Conservation (phyloP, 2,113 vertebrate genomes). For the Pleuronectes platessa region DNA sequence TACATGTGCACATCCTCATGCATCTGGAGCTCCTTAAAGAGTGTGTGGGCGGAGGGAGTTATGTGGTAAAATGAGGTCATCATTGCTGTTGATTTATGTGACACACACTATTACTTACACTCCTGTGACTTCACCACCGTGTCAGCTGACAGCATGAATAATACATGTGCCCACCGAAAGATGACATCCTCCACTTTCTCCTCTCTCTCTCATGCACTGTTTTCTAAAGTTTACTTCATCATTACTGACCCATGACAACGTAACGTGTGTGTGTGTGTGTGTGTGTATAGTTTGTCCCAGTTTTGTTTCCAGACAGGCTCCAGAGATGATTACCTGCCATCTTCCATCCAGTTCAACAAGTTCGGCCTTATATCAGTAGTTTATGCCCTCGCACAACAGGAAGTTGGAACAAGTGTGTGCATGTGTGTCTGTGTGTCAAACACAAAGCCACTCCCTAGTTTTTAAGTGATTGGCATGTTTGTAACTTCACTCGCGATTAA, state of each 20-base stretch:
- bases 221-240: conserved; percentile 76
- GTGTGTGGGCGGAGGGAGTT: conserved; percentile 64
- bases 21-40: conserved; percentile 66
- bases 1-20: conserved; percentile 21
- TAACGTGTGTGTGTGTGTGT: conserved; percentile 18
- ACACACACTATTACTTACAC: conserved; percentile 76
- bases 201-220: conserved; percentile 41
- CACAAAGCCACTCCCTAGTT: conserved; percentile 43
- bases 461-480: conserved; percentile 34
- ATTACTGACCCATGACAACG: conserved; percentile 63
- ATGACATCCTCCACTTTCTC: conserved; percentile 66
- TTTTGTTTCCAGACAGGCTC: conserved; percentile 15
- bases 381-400: conserved; percentile 65
- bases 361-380: conserved; percentile 31
- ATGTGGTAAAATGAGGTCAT: conserved; percentile 79
- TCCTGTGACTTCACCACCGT: conserved; percentile 65
- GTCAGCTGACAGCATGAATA: conserved; percentile 76
- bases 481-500: background rate
- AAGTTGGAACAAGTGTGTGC: conserved; percentile 41
- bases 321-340: conserved; percentile 53
- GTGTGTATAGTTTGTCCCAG: conserved; percentile 27
- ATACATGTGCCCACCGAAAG: conserved; percentile 61
- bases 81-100: conserved; percentile 76
- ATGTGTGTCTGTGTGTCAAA: conserved; percentile 4
- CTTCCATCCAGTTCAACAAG: conserved; percentile 64